Evolutionary conservation across 2,888 invertebrate genomes (phyloP), one percentile per base, ranked within the genome.

Genomic region (Anticlea derivata): DNA sequence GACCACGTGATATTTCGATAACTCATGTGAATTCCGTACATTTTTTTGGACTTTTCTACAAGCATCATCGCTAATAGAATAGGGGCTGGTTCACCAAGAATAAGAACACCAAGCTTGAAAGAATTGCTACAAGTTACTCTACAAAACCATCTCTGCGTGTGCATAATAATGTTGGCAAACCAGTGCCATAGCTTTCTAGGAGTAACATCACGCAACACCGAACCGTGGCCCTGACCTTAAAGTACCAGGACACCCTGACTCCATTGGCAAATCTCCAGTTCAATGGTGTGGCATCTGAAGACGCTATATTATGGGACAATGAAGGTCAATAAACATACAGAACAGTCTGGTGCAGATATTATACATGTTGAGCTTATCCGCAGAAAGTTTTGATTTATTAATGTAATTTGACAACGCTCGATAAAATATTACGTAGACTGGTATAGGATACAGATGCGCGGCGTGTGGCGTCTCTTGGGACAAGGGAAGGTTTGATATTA

Each of bases 221-320:
- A 30, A 20, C 33, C 35, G n/a, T 38, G 30, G 10, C 47, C 47
- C 7, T 52, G 58, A 49, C 58, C 39, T 39, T 20, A 11, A 31
- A 12, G 7, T 27, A 10, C 10, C n/a, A 27, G 34, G 7, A 29
- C 29, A 8, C 45, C 46, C 37, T 56, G 56, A 47, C 56, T 38
- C 52, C 23, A 50, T 41, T 59, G 61, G 61, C 58, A 47, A 33
- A 55, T 61, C 59, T 55, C 59, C 61, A 61, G 53, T 40, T 50
- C 33, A 7, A 50, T 53, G 44, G 44, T 40, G 43, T 30, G 12
- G 5, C 43, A 34, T 52, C 52, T 52, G 52, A 38, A 38, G 47
- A 35, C 23, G 30, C 8, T 13, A 43, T 24, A 34, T 24, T 27
- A 38, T 48, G 30, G 52, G 34, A 38, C 31, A 40, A 17, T 24